phyloP scores from a whole-genome alignment of 2,113 vertebrate species.

The Hypocryptadius cinnamomeus region DNA sequence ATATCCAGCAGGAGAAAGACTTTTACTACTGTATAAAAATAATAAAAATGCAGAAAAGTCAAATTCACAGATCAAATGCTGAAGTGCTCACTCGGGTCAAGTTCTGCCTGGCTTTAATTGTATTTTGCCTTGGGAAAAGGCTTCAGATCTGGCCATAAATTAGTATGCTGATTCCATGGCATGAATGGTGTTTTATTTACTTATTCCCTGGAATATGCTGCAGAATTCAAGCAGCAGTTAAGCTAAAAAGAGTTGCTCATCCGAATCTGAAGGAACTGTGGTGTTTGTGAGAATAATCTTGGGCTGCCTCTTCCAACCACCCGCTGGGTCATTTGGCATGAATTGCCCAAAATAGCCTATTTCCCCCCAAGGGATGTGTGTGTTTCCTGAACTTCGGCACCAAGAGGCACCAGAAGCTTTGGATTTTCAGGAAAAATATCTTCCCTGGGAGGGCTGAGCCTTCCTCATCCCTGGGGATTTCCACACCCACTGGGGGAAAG shows the following conservation, averaged over 20 bases:
- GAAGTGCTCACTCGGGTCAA: conserved; percentile 24
- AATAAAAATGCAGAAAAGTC: conserved; percentile 35
- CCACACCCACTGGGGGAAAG: not conserved
- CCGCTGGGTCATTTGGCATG: not conserved
- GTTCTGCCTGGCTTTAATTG: conserved; percentile 44
- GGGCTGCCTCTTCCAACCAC: not conserved
- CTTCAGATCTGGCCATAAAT: conserved; percentile 43
- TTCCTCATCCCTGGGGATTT: not conserved
- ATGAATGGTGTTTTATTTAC: conserved; percentile 49
- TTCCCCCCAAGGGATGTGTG: not conserved
- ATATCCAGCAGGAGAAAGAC: conserved; percentile 7
- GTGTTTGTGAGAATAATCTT: not conserved
- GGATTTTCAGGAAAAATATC: not conserved
- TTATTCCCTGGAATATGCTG: conserved; percentile 33
- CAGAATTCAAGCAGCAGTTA: conserved; percentile 10
- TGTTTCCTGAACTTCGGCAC: not conserved
- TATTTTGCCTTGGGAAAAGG: conserved; percentile 54
- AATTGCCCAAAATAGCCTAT: not conserved
- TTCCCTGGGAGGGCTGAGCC: not conserved
- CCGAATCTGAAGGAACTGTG: not conserved
- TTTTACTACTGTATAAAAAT: conserved; percentile 9
- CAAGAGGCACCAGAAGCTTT: not conserved
- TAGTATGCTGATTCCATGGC: conserved; percentile 7
- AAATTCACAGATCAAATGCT: conserved; percentile 38
- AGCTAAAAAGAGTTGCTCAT: not conserved